Base-by-base conservation (phyloP, 2,797 vertebrate species). In the Tokudaia muenninki region DNA sequence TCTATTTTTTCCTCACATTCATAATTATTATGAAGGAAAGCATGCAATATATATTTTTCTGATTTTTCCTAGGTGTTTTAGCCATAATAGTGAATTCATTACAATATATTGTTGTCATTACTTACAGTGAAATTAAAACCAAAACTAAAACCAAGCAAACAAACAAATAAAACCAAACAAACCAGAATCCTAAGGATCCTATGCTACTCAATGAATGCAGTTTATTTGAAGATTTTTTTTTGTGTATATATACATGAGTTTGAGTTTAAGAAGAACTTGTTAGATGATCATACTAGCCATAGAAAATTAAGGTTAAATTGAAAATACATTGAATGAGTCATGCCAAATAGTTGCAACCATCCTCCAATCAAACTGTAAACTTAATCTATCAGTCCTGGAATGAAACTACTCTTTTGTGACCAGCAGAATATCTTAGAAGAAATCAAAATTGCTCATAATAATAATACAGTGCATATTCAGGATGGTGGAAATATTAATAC, bases 301-400 rank as follows among this genome's bases (percentile, higher is more conserved):
- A 81, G 63, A 94, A 92, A 96, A 95, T 55, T 72, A 84, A 83
- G 9, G 22, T 92, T 86, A 34, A 94, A 1, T 9, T 80, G 5
- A 82, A 91, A 96, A 86, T 90, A 95, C 29, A 94, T 4, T 94
- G 94, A n/a, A 94, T 3, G 94, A 95, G 97, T 97, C 81, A 87
- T 65, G 59, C 3, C 47, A 91, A 94, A 86, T 50, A 96, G 17
- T 0, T 78, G 9, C 4, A 83, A 0, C 61, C 22, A 78, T 86
- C 95, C 95, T 17, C 47, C 10, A 94, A 87, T 10, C 91, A 96
- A 96, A 91, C 78, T 87, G 77, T 94, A 13, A 91, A 95, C 2
- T 67, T 96, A 72, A 86, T 84, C 61, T n/a, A 78, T 95, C 94
- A 96, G 78, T 93, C 92, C 93, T 88, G 75, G 86, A 78, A 87